A percentile compares a stretch with the other conserved stretches of the same genome.
Evolutionary conservation across 2,797 vertebrate genomes (phyloP).

Genomic region (Poecilia wingei): DNA sequence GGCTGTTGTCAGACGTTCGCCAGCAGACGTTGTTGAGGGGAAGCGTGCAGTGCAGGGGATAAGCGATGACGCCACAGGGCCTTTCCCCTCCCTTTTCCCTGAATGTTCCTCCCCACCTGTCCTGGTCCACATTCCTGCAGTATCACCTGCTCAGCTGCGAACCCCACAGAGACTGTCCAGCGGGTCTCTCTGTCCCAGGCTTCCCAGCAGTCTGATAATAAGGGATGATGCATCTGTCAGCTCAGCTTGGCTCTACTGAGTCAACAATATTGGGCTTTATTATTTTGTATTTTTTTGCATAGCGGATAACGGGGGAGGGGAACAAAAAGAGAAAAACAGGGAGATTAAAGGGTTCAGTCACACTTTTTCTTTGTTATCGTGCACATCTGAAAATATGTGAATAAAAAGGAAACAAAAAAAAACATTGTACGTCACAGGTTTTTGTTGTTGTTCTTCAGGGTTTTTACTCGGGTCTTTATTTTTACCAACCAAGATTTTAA

Average conservation of each 20-base stretch:
- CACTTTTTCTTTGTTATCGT: conserved; percentile 53
- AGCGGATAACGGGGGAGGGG: conserved; percentile 43
- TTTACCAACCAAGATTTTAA: neutral
- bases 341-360: conserved; percentile 67
- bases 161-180: conserved; percentile 25
- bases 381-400: conserved; percentile 37
- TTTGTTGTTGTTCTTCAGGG: neutral
- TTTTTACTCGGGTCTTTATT: no score
- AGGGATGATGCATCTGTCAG: conserved; percentile 56
- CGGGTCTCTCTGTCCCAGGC: conserved; percentile 27
- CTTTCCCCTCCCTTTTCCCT: neutral
- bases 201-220: conserved; percentile 54
- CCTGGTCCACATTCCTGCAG: conserved; percentile 55
- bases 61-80: conserved; percentile 45
- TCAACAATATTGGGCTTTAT: conserved; percentile 37
- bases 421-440: conserved; percentile 41
- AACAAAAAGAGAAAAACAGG: conserved; percentile 71
- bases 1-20: conserved; percentile 58
- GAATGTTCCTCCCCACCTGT: conserved; percentile 58
- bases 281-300: conserved; percentile 21
- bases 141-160: conserved; percentile 56
- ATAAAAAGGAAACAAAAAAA: neutral
- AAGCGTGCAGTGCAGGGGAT: conserved; percentile 49
- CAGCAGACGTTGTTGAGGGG: conserved; percentile 62
- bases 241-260: conserved; percentile 52